Percentiles rank a stretch among this genome's conserved stretches.
phyloP scores from a whole-genome alignment of 2,888 invertebrate genomes.

The Hirtodrosophila duncani region DNA sequence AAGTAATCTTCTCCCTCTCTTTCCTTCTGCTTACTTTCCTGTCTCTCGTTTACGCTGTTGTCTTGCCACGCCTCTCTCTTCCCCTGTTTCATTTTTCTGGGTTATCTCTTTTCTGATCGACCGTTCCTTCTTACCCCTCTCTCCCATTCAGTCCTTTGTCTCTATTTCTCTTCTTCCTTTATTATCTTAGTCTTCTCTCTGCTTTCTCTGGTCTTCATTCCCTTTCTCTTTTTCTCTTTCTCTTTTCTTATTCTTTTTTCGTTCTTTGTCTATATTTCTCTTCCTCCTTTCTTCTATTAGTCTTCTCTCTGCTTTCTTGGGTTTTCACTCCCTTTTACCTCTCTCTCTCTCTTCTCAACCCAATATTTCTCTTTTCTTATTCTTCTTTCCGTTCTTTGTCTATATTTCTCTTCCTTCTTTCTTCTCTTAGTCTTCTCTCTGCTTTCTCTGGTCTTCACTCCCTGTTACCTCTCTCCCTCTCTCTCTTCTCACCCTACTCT shows the following conservation, averaged over 20 bases:
- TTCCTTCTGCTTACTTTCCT: neutral
- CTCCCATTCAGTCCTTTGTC: slow-evolving; percentile 2
- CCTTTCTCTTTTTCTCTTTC: slow-evolving; percentile 9
- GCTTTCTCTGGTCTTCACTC: slow-evolving; percentile 4
- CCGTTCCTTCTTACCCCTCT: slow-evolving; percentile 3
- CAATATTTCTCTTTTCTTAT: slow-evolving; percentile 2
- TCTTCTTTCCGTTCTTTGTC: slow-evolving; percentile 3
- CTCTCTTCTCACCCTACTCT: neutral
- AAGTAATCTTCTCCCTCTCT: neutral
- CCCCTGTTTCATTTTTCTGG: no score
- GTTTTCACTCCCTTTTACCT: neutral
- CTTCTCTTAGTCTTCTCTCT: no score
- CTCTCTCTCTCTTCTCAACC: neutral
- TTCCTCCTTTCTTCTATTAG: slow-evolving; percentile 22
- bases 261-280: slow-evolving; percentile 22
- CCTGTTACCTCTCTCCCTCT: neutral
- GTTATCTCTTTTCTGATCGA: no score
- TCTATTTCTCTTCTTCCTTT: slow-evolving; percentile 1
- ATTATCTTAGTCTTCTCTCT: no score
- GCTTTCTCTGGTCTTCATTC: neutral
- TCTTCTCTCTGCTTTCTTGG: slow-evolving; percentile 7
- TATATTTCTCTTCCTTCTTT: no score
- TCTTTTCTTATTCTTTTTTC: slow-evolving; percentile 25
- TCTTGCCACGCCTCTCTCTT: no score
- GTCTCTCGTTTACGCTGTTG: slow-evolving; percentile 1